phyloP scores from a whole-genome alignment of 2,113 vertebrate genomes.

The Lonchura striata region DNA sequence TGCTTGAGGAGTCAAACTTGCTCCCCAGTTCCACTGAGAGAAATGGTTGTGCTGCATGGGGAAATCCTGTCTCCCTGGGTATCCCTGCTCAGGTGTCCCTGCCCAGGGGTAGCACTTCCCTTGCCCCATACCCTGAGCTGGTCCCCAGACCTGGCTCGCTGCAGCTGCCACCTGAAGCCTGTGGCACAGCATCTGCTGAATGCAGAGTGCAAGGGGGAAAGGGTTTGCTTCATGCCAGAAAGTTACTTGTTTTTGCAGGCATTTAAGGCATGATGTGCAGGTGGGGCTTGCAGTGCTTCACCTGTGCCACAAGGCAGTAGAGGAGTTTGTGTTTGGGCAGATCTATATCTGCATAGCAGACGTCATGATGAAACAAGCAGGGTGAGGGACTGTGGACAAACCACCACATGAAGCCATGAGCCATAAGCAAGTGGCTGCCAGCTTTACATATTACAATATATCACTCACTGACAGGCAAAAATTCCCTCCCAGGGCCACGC shows the following conservation, averaged over 20 bases:
- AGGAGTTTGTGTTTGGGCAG: neutral
- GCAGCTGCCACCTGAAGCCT: neutral
- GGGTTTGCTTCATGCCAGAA: neutral
- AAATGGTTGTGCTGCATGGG: fast-evolving
- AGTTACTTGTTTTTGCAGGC: neutral
- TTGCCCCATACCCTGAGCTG: neutral
- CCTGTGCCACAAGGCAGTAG: neutral
- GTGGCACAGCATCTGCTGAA: neutral
- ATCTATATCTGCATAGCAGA: neutral
- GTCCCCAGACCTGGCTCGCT: neutral
- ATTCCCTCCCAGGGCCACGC: neutral
- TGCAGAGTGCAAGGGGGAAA: neutral
- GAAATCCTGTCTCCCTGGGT: neutral
- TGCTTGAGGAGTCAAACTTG: neutral
- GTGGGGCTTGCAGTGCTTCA: neutral
- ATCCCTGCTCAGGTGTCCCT: neutral
- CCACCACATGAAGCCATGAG: neutral
- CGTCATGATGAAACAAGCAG: neutral
- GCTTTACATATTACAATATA: neutral
- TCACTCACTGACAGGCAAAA: neutral
- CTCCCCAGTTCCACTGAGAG: neutral
- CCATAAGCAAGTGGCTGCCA: neutral
- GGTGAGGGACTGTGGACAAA: neutral
- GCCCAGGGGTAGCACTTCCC: neutral
- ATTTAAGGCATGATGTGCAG: neutral